Evolutionary conservation across 2,888 invertebrate genomes (phyloP), one percentile per base, ranked within the genome.

Genomic region (Drosophila putrida): DNA sequence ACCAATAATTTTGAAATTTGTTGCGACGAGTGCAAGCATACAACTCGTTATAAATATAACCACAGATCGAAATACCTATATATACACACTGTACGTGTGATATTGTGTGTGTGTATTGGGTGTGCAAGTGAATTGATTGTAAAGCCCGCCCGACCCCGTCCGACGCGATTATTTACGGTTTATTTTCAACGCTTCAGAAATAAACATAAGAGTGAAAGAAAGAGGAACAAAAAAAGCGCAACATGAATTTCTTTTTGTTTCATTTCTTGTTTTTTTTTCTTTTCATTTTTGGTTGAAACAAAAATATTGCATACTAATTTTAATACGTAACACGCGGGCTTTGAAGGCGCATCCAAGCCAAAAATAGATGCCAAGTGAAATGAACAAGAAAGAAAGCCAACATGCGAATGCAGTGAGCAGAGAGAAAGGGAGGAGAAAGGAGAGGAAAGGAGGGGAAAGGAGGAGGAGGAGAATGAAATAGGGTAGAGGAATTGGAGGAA

Each of bases 231-330:
- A 53, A 47, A 83, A 69, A 78, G 43, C 69, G 68, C 76, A 72
- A 71, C 70, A 78, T 84, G 76, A 67, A 67, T 65, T 69, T 72
- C 62, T 80, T 62, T 51, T 46, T 67, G 43, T 66, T 57, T 59
- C 15, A 6, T n/a, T 63, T 65, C 35, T 57, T 36, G 11, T 59
- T 51, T 4, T n/a, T 54, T 38, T 55, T 39, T 47, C 36, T 46
- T 53, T 38, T 47, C 46, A 41, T 46, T 35, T 54, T 43, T 54
- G 43, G 54, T 72, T 73, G 58, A 75, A 73, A 86, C 79, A 81
- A 80, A 89, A 89, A 89, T 89, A 87, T 89, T 87, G 89, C 85
- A 87, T 84, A 85, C 85, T 85, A 84, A 85, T 85, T 89, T 85
- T 89, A 85, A 85, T 85, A 89, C 89, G 71, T 87, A 87, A 89